A percentile compares a stretch with the other conserved stretches of the same genome.
Evolutionary conservation across 2,888 invertebrate genomes (phyloP).

Genomic region (Fabriciana adippe): DNA sequence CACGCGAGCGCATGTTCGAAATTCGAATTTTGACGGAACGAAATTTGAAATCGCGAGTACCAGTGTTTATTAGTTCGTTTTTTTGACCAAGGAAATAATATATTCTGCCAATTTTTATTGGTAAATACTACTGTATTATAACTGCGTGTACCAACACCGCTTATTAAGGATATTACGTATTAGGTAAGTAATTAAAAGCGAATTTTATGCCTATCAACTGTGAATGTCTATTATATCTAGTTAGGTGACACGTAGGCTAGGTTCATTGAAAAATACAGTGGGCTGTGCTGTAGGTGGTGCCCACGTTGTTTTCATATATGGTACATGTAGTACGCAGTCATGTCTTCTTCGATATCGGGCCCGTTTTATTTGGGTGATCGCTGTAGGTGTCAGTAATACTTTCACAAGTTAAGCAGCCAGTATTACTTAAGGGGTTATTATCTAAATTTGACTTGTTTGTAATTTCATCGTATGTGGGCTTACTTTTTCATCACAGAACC

Average conservation of each 20-base stretch:
- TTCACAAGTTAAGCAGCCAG: slow-evolving; percentile 42
- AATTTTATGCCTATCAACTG: slow-evolving; percentile 55
- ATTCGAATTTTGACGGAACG: slow-evolving; percentile 63
- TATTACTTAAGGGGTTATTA: slow-evolving; percentile 32
- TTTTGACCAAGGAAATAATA: slow-evolving; percentile 16
- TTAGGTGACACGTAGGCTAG: slow-evolving; percentile 72
- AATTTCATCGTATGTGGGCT: slow-evolving; percentile 18
- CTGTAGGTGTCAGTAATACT: slow-evolving; percentile 47
- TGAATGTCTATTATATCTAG: slow-evolving; percentile 45
- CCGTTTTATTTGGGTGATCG: slow-evolving; percentile 50
- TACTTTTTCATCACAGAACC: not conserved
- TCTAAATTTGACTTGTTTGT: not conserved
- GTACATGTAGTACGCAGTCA: slow-evolving; percentile 70
- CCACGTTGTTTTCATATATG: slow-evolving; percentile 69
- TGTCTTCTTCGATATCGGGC: slow-evolving; percentile 60
- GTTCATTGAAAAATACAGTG: slow-evolving; percentile 68
- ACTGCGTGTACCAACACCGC: not conserved
- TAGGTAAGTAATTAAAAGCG: slow-evolving; percentile 70
- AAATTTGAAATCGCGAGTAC: slow-evolving; percentile 66
- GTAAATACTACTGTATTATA: not conserved
- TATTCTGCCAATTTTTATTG: slow-evolving; percentile 2
- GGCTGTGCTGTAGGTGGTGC: slow-evolving; percentile 73
- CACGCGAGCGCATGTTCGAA: slow-evolving; percentile 68
- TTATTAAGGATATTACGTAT: slow-evolving; percentile 46
- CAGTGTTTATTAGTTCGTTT: slow-evolving; percentile 50